These are phyloP conservation scores for Zoanthus sociatus DNA, from an alignment of 92 coral and sea anemone species.

Conservation along the genomic window DNA sequence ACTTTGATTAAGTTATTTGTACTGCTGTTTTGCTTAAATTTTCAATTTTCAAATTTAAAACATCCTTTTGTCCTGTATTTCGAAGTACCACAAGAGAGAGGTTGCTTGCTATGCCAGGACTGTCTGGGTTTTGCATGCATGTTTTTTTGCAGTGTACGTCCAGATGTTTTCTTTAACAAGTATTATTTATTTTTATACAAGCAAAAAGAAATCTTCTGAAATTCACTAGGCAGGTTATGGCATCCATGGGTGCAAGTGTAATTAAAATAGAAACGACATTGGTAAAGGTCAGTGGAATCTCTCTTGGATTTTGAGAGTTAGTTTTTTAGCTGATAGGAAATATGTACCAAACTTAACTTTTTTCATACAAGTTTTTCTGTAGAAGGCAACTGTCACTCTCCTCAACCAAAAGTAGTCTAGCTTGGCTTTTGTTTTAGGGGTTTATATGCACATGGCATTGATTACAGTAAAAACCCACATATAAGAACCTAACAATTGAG, in stretches of 20 bases:
- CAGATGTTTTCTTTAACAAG: not conserved
- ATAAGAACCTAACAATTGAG: too few species aligned
- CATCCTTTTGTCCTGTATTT: not conserved
- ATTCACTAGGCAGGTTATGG: not conserved
- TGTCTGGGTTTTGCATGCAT: not conserved
- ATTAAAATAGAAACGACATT: not conserved
- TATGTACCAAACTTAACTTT: not conserved
- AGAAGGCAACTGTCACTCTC: not conserved
- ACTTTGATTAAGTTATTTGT: not conserved
- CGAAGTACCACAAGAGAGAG: not conserved
- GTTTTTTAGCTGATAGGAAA: not conserved
- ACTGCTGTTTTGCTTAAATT: not conserved
- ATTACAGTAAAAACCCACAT: too few species aligned
- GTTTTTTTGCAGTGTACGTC: not conserved
- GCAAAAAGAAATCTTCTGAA: not conserved
- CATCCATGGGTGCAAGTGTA: not conserved
- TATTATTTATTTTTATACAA: too few species aligned
- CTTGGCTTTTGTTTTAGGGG: too few species aligned
- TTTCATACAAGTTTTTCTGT: not conserved
- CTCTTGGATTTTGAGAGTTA: not conserved
- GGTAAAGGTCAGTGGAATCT: not conserved
- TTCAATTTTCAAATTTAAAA: not conserved
- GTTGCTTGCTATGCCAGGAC: not conserved
- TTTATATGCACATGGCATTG: too few species aligned
- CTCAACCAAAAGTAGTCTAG: too few species aligned